Percentiles rank a stretch among this genome's conserved stretches.
Conservation (phyloP, 2,113 vertebrate genomes). For the Phaethornis superciliosus region DNA sequence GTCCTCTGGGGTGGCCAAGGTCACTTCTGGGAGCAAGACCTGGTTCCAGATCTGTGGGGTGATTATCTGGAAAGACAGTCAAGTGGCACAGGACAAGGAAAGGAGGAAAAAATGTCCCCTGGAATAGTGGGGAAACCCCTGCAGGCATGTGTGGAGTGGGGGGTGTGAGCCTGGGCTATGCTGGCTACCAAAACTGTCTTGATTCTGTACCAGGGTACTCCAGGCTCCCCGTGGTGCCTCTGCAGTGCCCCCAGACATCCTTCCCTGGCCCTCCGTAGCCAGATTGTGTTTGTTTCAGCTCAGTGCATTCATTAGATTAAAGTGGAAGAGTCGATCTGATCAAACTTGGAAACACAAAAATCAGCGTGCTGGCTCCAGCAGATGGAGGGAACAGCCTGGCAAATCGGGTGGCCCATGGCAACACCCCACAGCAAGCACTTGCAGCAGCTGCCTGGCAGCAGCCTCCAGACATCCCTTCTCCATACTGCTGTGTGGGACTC, state of each 20-base stretch:
- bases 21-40: not conserved
- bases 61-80: not conserved
- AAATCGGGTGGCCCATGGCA: not conserved
- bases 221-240: not conserved
- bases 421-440: not conserved
- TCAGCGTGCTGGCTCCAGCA: not conserved
- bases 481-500: not conserved
- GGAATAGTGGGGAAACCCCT: rapidly evolving
- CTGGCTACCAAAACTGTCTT: not conserved
- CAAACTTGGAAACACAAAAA: not conserved
- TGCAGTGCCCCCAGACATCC: not conserved
- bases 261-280: not conserved
- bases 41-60: not conserved
- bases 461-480: not conserved
- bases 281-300: conserved; percentile 36
- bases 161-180: not conserved
- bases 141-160: rapidly evolving
- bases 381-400: conserved; percentile 35
- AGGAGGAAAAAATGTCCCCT: not conserved
- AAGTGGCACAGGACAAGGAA: not conserved
- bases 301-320: not conserved
- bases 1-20: not conserved
- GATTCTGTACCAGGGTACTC: not conserved
- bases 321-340: not conserved
- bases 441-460: not conserved